A percentile compares a stretch with the other conserved stretches of the same genome.
Evolutionary conservation across 2,888 invertebrate genomes (phyloP).

Genomic region (Sialis fuliginosa): DNA sequence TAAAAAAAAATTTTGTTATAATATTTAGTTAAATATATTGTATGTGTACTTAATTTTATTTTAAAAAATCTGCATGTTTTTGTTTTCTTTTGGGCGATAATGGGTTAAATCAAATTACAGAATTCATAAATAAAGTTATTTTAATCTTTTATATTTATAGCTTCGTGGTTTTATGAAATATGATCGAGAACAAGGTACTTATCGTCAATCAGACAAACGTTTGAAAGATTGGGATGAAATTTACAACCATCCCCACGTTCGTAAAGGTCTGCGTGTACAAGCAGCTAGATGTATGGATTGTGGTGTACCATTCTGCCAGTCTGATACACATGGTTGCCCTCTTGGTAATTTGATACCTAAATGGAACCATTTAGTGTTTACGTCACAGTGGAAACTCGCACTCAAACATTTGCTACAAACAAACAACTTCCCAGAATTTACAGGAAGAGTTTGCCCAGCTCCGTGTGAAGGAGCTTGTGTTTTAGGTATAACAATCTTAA

Average conservation of each 20-base stretch:
- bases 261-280: conserved; percentile 75
- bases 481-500: conserved; percentile 31
- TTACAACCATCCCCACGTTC: conserved; percentile 70
- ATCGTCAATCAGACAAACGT: conserved; percentile 71
- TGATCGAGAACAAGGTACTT: conserved; percentile 69
- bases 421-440: conserved; percentile 85
- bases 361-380: conserved; percentile 96
- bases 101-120: neutral
- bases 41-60: too few species aligned
- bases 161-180: conserved; percentile 89
- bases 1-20: too few species aligned
- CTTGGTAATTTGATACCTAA: conserved; percentile 97
- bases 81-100: too few species aligned
- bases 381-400: conserved; percentile 88
- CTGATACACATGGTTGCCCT: conserved; percentile 82
- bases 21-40: too few species aligned
- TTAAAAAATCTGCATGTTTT: too few species aligned
- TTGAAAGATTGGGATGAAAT: conserved; percentile 95
- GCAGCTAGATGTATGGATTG: conserved; percentile 98
- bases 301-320: conserved; percentile 97
- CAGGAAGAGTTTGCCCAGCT: conserved; percentile 71
- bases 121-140: neutral
- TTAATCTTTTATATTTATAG: conserved; percentile 4
- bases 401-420: conserved; percentile 86
- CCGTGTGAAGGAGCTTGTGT: conserved; percentile 99